Percentiles rank a stretch among this genome's conserved stretches.
These are phyloP conservation scores for Scytalopus superciliaris DNA, from an alignment of 2,113 vertebrate species.

Conservation along the genomic window DNA sequence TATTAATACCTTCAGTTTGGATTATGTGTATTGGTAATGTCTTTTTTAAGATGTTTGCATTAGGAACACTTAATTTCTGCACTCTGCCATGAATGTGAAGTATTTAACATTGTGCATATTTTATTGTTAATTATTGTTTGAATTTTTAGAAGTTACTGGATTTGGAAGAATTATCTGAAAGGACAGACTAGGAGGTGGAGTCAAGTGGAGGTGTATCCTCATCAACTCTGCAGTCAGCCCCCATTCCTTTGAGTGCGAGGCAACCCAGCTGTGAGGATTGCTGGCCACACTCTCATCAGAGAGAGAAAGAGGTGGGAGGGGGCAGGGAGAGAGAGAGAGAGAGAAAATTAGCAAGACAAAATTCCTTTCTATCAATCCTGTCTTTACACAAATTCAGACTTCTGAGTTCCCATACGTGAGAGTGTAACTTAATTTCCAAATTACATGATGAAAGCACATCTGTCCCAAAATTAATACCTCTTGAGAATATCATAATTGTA, in stretches of 20 bases:
- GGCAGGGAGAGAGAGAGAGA: neutral
- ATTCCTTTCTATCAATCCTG: slow-evolving; percentile 62
- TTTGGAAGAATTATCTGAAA: slow-evolving; percentile 35
- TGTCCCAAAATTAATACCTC: slow-evolving; percentile 72
- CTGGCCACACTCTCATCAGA: slow-evolving; percentile 62
- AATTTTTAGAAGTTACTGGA: slow-evolving; percentile 21
- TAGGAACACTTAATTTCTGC: neutral
- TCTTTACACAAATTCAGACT: slow-evolving; percentile 64
- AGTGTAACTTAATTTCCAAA: slow-evolving; percentile 71
- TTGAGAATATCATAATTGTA: slow-evolving; percentile 73
- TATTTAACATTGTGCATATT: neutral
- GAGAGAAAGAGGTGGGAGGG: neutral
- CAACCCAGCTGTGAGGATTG: slow-evolving; percentile 70
- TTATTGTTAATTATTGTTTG: slow-evolving; percentile 20
- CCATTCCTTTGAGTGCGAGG: slow-evolving; percentile 49
- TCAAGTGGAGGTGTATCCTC: slow-evolving; percentile 57
- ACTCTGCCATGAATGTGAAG: neutral
- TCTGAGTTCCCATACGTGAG: slow-evolving; percentile 66
- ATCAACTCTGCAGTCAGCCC: slow-evolving; percentile 53
- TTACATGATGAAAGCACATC: slow-evolving; percentile 72
- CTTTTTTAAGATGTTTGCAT: neutral
- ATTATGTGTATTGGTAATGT: neutral
- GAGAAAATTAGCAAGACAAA: slow-evolving; percentile 58
- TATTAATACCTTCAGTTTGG: neutral
- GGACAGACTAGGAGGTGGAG: slow-evolving; percentile 43